phyloP scores from a whole-genome alignment of 2,113 vertebrate genomes.

The Shinisaurus crocodilurus region DNA sequence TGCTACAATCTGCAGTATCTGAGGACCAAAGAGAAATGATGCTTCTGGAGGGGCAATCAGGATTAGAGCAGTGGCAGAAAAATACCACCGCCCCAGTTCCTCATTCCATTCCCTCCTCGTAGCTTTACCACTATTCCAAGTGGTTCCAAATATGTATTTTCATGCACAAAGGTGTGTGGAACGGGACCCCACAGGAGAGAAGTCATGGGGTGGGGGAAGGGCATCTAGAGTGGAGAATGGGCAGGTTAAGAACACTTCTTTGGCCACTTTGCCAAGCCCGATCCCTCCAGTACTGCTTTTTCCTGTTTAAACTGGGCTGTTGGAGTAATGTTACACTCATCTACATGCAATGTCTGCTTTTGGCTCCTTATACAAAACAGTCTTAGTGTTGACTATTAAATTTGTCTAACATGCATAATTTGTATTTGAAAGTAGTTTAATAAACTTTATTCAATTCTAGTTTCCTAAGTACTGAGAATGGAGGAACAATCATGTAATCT shows the following conservation, averaged over 20 bases:
- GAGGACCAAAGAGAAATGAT: background rate
- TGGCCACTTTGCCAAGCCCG: background rate
- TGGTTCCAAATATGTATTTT: background rate
- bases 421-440: background rate
- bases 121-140: background rate
- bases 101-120: background rate
- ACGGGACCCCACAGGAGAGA: background rate
- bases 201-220: background rate
- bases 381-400: background rate
- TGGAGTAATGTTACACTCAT: background rate
- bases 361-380: background rate
- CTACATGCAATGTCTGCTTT: background rate
- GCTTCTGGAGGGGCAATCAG: background rate
- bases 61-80: background rate
- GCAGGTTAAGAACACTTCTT: background rate
- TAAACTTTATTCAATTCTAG: background rate
- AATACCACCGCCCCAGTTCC: background rate
- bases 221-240: background rate
- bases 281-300: background rate
- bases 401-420: background rate
- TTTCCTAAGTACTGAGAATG: background rate
- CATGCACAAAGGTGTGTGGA: too few species aligned
- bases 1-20: background rate
- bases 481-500: background rate
- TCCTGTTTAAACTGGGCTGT: background rate